Evolutionary conservation across 2,113 vertebrate genomes (phyloP), one percentile per base, ranked within the genome.

Genomic region (Hipposideros armiger): DNA sequence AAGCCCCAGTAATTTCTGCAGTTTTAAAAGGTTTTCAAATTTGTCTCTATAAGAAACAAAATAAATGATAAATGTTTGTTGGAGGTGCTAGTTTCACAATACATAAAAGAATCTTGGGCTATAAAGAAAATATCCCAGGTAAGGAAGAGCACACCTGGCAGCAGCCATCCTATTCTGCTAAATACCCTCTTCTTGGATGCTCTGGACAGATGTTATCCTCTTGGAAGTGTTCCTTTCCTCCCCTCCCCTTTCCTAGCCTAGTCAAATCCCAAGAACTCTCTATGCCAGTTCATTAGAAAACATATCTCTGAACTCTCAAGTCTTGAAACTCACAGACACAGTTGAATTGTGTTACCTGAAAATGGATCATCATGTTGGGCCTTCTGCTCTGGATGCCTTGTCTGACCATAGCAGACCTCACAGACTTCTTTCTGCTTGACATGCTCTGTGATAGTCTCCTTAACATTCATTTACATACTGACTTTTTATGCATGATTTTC

Each of bases 41-140:
- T 20, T 95, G 5, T 80, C n/a, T 96, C 97, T 99, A 88, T 81
- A 87, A 82, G 73, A 96, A 94, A 90, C 16, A 40, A 92, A 87
- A 69, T 30, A 40, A 19, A 1, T 45, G 13, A 5, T 58, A n/a
- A 76, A 8, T 28, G 92, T 22, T 11, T 76, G 30, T 72, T 40
- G 11, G 22, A 60, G 2, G 8, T 24, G 54, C 97, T 56, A 67
- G 40, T 81, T 90, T 94, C n/a, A 64, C 11, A 87, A 42, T 40
- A 20, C 11, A 42, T 45, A 24, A n/a, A 64, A 77, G 3, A 67
- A 47, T 64, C 32, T 72, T 74, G 36, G 30, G 5, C 10, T 8
- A 52, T 4, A 47, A 22, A 89, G 22, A 70, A 73, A 87, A n/a
- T 22, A 45, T n/a, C 42, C 5, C 47, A 72, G 30, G 11, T n/a